Conservation (phyloP, 2,797 vertebrate genomes). For the Coilia nasus region DNA sequence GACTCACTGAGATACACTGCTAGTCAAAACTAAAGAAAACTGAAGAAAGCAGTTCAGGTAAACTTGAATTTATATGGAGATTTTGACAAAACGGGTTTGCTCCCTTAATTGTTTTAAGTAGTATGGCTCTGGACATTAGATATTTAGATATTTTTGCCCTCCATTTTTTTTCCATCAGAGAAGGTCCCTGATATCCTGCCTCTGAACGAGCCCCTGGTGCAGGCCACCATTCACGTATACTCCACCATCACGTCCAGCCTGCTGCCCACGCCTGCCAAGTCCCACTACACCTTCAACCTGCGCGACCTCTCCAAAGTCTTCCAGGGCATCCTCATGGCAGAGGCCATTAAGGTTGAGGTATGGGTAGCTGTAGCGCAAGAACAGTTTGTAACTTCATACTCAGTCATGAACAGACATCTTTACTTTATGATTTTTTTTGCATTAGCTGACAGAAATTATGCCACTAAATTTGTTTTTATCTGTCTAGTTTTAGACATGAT, state of each 20-base stretch:
- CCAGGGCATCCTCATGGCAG: slow-evolving; percentile 91
- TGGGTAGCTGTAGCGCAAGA: slow-evolving; percentile 34
- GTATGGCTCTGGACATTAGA: too few relatives aligned
- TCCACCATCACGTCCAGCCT: slow-evolving; percentile 86
- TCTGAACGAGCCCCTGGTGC: slow-evolving; percentile 78
- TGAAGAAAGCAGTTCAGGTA: too few relatives aligned
- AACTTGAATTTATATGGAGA: too few relatives aligned
- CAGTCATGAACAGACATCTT: not conserved
- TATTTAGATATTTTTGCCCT: not conserved
- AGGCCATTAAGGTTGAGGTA: slow-evolving; percentile 79
- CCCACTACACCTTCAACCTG: slow-evolving; percentile 93
- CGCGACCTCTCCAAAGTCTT: slow-evolving; percentile 94
- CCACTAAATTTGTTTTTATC: too few relatives aligned
- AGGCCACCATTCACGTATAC: slow-evolving; percentile 82
- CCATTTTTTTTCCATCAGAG: slow-evolving; percentile 48
- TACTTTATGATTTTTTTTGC: not conserved
- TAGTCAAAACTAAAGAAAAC: too few relatives aligned
- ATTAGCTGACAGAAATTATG: too few relatives aligned
- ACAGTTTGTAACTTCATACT: not conserved
- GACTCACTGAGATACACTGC: too few relatives aligned
- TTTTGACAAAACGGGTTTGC: too few relatives aligned
- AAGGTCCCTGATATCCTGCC: slow-evolving; percentile 69
- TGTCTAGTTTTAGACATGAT: too few relatives aligned
- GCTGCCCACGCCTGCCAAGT: slow-evolving; percentile 92
- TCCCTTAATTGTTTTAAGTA: too few relatives aligned